Evolutionary conservation across 2,888 invertebrate species (phyloP).

Genomic region (Podotricha telesiphe): DNA sequence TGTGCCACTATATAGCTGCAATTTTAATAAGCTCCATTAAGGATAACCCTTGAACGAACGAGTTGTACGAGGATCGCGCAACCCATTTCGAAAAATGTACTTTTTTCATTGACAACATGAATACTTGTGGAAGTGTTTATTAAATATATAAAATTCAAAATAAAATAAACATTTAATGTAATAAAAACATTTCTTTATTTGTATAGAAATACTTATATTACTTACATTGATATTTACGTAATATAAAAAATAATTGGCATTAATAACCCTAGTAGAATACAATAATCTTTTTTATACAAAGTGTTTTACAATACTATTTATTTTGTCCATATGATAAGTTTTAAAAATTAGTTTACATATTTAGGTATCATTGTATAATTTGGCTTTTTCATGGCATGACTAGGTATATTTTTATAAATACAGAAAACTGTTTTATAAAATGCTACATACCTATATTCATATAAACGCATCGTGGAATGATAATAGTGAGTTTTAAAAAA

Average conservation of each 20-base stretch:
- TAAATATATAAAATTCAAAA: not conserved
- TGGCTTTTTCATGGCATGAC: constrained; percentile 13
- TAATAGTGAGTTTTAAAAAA: too few species aligned
- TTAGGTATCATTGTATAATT: not conserved
- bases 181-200: constrained; percentile 3
- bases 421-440: too few species aligned
- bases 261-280: not conserved
- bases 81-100: not conserved
- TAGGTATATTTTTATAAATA: not conserved
- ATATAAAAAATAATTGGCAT: not conserved
- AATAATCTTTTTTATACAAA: not conserved
- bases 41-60: not conserved
- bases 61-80: not conserved
- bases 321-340: too few species aligned
- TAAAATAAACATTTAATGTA: not conserved
- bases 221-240: not conserved
- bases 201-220: not conserved
- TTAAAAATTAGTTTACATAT: not conserved
- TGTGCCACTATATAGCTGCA: not conserved
- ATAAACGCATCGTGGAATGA: too few species aligned
- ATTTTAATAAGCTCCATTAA: not conserved
- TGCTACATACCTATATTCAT: too few species aligned
- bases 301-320: constrained; percentile 2
- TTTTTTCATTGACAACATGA: not conserved
- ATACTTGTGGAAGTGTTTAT: not conserved